These are phyloP conservation scores for Zygaena filipendulae DNA, from an alignment of 2,888 invertebrate species.

Conservation along the genomic window DNA sequence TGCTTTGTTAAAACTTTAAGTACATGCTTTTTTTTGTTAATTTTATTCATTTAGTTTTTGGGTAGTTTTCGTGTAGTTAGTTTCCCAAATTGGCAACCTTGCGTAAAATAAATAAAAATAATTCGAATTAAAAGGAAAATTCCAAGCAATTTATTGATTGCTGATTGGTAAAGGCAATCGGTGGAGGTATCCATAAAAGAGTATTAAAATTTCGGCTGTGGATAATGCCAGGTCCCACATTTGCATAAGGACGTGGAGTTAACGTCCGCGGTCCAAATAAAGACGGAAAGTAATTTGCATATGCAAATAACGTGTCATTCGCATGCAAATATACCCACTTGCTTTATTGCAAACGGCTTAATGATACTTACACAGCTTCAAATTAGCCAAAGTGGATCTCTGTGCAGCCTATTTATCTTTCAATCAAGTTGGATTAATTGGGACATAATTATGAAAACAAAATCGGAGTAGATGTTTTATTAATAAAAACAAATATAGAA, in stretches of 20 bases:
- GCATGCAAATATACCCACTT: slow-evolving; percentile 54
- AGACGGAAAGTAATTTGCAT: slow-evolving; percentile 61
- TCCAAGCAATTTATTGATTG: too few relatives aligned
- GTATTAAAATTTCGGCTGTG: too few relatives aligned
- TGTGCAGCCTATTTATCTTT: slow-evolving; percentile 32
- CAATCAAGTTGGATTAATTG: slow-evolving; percentile 22
- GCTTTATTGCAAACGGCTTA: slow-evolving; percentile 60
- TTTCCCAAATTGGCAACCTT: too few relatives aligned
- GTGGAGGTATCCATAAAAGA: too few relatives aligned
- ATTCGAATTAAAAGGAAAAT: too few relatives aligned
- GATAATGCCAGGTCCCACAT: slow-evolving; percentile 25
- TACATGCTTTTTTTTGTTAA: background rate
- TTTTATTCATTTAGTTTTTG: slow-evolving; percentile 19
- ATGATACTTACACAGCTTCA: slow-evolving; percentile 49
- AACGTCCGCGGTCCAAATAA: slow-evolving; percentile 57
- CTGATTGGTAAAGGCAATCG: too few relatives aligned
- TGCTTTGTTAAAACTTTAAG: background rate
- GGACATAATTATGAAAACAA: too few relatives aligned
- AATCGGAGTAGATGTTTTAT: too few relatives aligned
- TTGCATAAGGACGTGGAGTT: slow-evolving; percentile 49
- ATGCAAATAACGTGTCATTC: slow-evolving; percentile 59
- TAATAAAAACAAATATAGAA: too few relatives aligned
- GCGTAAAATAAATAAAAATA: too few relatives aligned
- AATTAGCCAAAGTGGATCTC: slow-evolving; percentile 32
- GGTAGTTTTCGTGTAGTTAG: too few relatives aligned